These are phyloP conservation scores for Sinocyclocheilus grahami DNA, from an alignment of 2,113 vertebrate genomes.

Conservation along the genomic window DNA sequence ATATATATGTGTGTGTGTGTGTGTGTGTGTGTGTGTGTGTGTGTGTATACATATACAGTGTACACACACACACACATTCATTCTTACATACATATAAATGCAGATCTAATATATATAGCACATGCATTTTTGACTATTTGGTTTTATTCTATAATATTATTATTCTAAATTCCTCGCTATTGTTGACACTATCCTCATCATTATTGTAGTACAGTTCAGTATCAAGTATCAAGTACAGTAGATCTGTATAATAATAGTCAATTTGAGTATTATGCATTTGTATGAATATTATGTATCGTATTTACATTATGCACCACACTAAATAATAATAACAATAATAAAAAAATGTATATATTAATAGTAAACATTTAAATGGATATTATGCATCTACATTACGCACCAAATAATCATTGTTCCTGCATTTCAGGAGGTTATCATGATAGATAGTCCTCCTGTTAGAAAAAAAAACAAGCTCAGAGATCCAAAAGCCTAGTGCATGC, in stretches of 20 bases:
- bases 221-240: neutral
- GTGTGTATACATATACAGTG: too few relatives aligned
- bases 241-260: neutral
- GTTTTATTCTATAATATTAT: too few relatives aligned
- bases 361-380: neutral
- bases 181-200: too few relatives aligned
- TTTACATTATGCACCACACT: neutral
- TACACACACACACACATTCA: too few relatives aligned
- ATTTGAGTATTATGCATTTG: neutral
- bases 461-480: neutral
- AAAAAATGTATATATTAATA: neutral
- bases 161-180: too few relatives aligned
- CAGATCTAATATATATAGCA: too few relatives aligned
- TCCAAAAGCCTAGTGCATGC: constrained; percentile 21
- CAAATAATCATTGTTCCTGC: neutral
- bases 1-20: too few relatives aligned
- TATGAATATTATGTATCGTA: neutral
- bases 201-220: neutral
- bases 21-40: too few relatives aligned
- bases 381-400: neutral
- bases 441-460: too few relatives aligned
- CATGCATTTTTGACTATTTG: too few relatives aligned
- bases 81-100: too few relatives aligned
- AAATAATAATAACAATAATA: neutral
- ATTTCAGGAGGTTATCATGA: neutral